These are phyloP conservation scores for Bovichtus diacanthus DNA, from an alignment of 2,797 vertebrate species.

Conservation along the genomic window DNA sequence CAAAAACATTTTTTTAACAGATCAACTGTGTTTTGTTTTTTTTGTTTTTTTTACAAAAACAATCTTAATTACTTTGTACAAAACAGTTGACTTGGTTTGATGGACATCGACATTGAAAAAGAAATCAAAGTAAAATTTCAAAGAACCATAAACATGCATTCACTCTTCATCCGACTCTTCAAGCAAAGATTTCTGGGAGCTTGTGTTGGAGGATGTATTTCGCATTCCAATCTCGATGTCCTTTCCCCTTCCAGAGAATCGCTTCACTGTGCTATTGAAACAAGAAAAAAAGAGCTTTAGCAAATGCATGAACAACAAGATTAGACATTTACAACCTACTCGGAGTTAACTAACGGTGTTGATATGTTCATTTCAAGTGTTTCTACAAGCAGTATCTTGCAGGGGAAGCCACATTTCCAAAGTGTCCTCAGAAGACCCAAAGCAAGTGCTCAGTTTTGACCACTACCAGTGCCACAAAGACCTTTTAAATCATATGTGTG, in stretches of 20 bases:
- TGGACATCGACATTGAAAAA: constrained; percentile 4
- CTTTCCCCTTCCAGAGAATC: constrained; percentile 39
- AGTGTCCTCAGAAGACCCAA: neutral
- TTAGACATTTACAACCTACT: neutral
- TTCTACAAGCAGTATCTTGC: neutral
- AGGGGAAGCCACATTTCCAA: neutral
- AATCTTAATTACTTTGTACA: constrained; percentile 5
- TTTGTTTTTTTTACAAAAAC: constrained; percentile 12
- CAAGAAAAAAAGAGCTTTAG: neutral
- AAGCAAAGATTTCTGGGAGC: constrained; percentile 86
- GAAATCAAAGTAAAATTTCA: neutral
- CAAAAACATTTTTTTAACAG: neutral
- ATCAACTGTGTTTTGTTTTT: constrained; percentile 1
- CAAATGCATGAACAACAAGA: neutral
- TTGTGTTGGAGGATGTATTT: constrained; percentile 61
- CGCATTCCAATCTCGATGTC: constrained; percentile 88
- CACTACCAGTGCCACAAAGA: neutral
- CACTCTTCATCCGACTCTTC: constrained; percentile 92
- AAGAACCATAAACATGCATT: constrained; percentile 15
- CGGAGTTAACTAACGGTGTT: neutral
- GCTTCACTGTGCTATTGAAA: constrained; percentile 79
- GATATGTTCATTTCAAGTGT: neutral
- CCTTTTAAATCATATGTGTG: neutral
- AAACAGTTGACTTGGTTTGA: constrained; percentile 16
- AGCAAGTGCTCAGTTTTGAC: neutral